These are phyloP conservation scores for Hyposoter dolosus DNA, from an alignment of 2,888 invertebrate genomes.

Conservation along the genomic window DNA sequence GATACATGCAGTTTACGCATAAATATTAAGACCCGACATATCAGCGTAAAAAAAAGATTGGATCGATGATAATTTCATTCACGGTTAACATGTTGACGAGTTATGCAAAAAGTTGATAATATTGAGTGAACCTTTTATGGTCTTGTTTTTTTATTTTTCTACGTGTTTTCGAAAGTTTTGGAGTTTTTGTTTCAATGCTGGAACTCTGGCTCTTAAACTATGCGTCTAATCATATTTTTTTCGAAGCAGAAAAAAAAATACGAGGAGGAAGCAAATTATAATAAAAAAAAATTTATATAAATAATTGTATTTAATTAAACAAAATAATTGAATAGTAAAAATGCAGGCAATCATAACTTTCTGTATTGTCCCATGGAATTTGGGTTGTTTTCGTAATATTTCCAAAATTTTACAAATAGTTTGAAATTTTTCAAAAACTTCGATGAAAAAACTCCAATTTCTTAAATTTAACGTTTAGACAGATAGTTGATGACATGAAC, in stretches of 20 bases:
- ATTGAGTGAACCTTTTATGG: neutral
- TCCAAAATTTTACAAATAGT: neutral
- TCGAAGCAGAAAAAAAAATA: neutral
- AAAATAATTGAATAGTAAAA: neutral
- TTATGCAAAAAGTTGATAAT: conserved; percentile 25
- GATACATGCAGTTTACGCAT: conserved; percentile 27
- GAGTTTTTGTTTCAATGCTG: neutral
- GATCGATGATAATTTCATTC: conserved; percentile 48
- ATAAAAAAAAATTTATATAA: neutral
- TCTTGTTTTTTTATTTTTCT: neutral
- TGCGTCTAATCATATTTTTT: neutral
- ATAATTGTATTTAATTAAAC: neutral
- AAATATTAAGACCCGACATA: conserved; percentile 22
- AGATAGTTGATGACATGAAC: neutral
- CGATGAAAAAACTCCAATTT: too few relatives aligned
- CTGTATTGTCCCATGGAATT: neutral
- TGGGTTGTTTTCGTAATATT: neutral
- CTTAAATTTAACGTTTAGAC: neutral
- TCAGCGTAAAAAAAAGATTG: conserved; percentile 7
- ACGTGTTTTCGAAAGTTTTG: conserved; percentile 25
- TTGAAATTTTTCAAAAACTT: neutral
- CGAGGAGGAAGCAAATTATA: neutral
- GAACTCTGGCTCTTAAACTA: neutral
- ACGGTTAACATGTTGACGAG: conserved; percentile 44
- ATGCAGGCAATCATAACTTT: neutral